Base-by-base conservation (phyloP, 2,113 vertebrate species). In the Rhabdornis inornatus region DNA sequence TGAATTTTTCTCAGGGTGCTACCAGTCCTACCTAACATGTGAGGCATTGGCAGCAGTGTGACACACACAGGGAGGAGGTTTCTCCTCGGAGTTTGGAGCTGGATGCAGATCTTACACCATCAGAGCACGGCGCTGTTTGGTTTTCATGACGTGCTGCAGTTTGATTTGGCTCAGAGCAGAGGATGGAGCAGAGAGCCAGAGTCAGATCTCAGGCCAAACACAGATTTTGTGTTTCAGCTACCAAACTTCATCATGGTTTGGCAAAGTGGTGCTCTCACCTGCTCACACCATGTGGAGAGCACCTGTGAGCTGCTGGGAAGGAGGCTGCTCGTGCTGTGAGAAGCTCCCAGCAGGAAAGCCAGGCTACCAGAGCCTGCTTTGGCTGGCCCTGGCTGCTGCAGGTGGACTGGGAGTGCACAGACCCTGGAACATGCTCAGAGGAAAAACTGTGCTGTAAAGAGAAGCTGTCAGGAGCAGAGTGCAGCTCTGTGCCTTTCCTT, bases 171-270 rank as follows among this genome's bases (percentile, higher is more conserved):
- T 93, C 0, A 0, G 35, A 60, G 42, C 9, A 3, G 33, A 60
- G 60, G 31, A 77, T 55, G 44, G 79, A 94, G 63, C 1, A 0
- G 12, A 49, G 72, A 81, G 92, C 90, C 92, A 95, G 92, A 64
- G 75, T 90, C 85, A 96, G 92, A 95, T 95, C 90, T 94, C 25
- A 11, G 49, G 89, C 93, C 94, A 97, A 80, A 68, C 5, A 21
- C 3, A 23, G 47, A 78, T 86, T 94, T 77, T 75, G 47, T 47
- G 71, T 71, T 94, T 83, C 64, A 81, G 92, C 92, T 94, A 95
- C 90, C 85, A 94, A 92, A 87, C 68, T 88, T 25, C 88, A 84
- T 93, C 92, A 78, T 1, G 37, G 39, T 70, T 92, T 95, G 93
- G 83, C 92, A 71, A 69, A 75, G 59, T 2, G 1, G 0, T 24